phyloP scores from a whole-genome alignment of 2,797 vertebrate genomes.

The Arnoldichthys spilopterus region DNA sequence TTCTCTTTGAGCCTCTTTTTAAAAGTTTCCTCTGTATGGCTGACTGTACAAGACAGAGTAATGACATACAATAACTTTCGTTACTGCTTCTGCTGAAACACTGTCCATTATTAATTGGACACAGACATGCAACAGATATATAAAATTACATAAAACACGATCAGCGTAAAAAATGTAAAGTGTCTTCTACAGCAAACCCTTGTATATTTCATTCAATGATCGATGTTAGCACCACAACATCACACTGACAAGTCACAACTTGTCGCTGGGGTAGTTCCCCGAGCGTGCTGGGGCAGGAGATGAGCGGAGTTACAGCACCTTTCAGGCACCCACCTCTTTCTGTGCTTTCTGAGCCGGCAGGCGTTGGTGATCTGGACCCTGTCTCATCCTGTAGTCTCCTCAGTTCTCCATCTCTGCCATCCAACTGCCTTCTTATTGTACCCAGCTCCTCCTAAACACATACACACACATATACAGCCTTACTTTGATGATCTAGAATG shows the following conservation, averaged over 20 bases:
- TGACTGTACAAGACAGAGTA: slow-evolving; percentile 77
- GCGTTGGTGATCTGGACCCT: slow-evolving; percentile 73
- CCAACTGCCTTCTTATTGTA: slow-evolving; percentile 87
- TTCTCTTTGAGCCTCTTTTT: slow-evolving; percentile 99
- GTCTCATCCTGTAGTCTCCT: slow-evolving; percentile 87
- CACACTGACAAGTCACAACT: slow-evolving; percentile 28
- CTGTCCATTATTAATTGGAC: slow-evolving; percentile 5
- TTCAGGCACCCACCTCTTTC: slow-evolving; percentile 85
- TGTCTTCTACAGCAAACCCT: background rate
- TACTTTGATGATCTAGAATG: slow-evolving; percentile 1
- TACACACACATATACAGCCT: slow-evolving; percentile 54
- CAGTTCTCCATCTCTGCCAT: slow-evolving; percentile 87
- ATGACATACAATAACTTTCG: slow-evolving; percentile 57
- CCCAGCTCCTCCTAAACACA: slow-evolving; percentile 87
- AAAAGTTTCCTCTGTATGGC: slow-evolving; percentile 92
- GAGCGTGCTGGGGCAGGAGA: slow-evolving; percentile 41
- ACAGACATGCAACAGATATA: background rate
- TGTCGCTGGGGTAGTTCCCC: slow-evolving; percentile 15
- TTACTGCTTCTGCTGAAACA: slow-evolving; percentile 36
- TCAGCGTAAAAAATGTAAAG: background rate
- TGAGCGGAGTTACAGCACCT: background rate
- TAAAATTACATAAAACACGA: background rate
- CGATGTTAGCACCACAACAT: background rate
- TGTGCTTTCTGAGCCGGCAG: slow-evolving; percentile 76
- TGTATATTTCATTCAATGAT: background rate